Conservation (phyloP, 2,797 vertebrate species). For the Falco naumanni region DNA sequence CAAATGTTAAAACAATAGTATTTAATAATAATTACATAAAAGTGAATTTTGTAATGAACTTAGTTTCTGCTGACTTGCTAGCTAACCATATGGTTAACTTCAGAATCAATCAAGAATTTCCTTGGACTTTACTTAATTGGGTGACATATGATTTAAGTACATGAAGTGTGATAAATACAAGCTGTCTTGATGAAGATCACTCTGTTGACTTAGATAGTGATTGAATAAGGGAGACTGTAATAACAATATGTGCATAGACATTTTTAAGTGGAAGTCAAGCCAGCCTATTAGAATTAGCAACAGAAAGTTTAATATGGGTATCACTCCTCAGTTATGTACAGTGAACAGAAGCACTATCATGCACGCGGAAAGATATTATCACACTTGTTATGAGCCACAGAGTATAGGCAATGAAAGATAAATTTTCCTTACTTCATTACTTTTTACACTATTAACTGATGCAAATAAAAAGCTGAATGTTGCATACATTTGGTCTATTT, state of each 20-base stretch:
- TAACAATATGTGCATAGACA: background rate
- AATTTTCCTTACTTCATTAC: background rate
- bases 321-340: background rate
- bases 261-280: conserved; percentile 23
- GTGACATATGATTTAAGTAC: conserved; percentile 40
- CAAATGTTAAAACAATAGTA: background rate
- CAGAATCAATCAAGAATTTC: conserved; percentile 54
- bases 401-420: background rate
- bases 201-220: conserved; percentile 20
- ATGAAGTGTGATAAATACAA: conserved; percentile 64
- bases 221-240: conserved; percentile 37
- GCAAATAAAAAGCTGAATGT: background rate
- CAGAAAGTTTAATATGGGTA: background rate
- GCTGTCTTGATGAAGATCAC: conserved; percentile 24
- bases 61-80: conserved; percentile 31
- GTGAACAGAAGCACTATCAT: background rate
- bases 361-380: background rate
- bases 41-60: background rate
- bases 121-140: conserved; percentile 48
- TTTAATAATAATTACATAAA: conserved; percentile 1
- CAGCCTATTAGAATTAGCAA: conserved; percentile 11
- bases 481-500: background rate
- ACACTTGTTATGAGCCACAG: background rate
- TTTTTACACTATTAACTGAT: background rate
- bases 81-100: conserved; percentile 38